Base-by-base conservation (phyloP, 2,113 vertebrate genomes). In the Drymodes brunneopygia region DNA sequence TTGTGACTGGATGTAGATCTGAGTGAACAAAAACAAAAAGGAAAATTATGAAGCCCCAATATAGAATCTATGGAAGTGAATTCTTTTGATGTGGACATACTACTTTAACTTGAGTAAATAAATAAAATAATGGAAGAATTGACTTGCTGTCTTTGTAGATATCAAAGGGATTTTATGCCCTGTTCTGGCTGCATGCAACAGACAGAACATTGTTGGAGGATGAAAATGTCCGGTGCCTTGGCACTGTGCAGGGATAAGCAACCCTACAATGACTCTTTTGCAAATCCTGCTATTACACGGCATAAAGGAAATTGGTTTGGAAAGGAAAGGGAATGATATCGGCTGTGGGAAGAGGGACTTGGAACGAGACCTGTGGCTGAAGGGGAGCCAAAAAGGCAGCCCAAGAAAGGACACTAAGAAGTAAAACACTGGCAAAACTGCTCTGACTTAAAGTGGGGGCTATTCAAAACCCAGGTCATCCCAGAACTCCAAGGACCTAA, bases 151-250 rank as follows among this genome's bases (percentile, higher is more conserved):
- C 73, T 90, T 56, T 90, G 50, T 12, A n/a, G 60, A 90, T 83
- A 92, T 78, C 88, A 96, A 86, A 96, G 92, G 64, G 80, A 88
- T 90, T 92, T 83, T 90, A 84, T 92, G 51, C 53, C 18, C 66
- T 81, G 51, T 64, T 88, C 60, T 93, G 67, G 67, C 64, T 62
- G 40, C 0, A 1, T 9, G 61, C 48, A 92, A 95, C 90, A 97
- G 81, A 90, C 84, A 45, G 89, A 42, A 87, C 86, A 87, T 82
- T 96, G 93, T 95, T 90, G 53, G 54, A 75, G 85, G 81, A 72
- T 1, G 33, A 95, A 92, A 84, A 91, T 66, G 66, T 35, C 65
- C 4, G 4, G 72, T 71, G 83, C 28, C 91, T 89, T 95, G 91
- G 94, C 86, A 94, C 6, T 0, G 36, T 8, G 61, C 36, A 61